Percentiles rank a stretch among this genome's conserved stretches.
phyloP scores from a whole-genome alignment of 2,888 invertebrate species.

The Macrosoma leucophasiata region DNA sequence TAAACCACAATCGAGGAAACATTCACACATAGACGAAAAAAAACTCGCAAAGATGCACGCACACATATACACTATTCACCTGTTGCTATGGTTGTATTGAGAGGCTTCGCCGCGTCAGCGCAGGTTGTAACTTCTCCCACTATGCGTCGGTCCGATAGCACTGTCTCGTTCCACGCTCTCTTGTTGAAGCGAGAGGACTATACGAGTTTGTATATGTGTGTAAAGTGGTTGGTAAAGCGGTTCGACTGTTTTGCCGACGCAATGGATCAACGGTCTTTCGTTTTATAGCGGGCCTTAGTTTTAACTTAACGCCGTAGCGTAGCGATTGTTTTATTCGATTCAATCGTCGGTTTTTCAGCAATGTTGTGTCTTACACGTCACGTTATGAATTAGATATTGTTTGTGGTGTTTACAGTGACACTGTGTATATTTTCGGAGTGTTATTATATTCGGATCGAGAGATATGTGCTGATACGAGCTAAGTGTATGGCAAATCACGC shows the following conservation, averaged over 20 bases:
- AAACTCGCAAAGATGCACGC: constrained; percentile 40
- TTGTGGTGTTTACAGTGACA: constrained; percentile 41
- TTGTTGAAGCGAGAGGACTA: constrained; percentile 37
- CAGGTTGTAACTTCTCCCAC: constrained; percentile 66
- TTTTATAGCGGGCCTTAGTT: constrained; percentile 68
- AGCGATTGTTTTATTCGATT: constrained; percentile 54
- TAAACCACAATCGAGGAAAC: constrained; percentile 55
- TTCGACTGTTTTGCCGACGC: constrained; percentile 57
- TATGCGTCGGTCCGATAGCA: constrained; percentile 38
- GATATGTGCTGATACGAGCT: constrained; percentile 43
- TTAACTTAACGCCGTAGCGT: constrained; percentile 60
- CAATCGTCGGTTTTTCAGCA: constrained; percentile 48
- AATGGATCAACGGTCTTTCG: constrained; percentile 74
- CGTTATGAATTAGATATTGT: constrained; percentile 34
- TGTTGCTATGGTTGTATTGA: constrained; percentile 60
- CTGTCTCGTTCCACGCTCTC: constrained; percentile 35
- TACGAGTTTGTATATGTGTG: constrained; percentile 26
- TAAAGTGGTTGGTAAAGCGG: constrained; percentile 58
- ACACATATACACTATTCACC: constrained; percentile 63
- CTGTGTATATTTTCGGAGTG: constrained; percentile 35
- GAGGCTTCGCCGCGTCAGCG: constrained; percentile 61
- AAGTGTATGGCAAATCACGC: constrained; percentile 65
- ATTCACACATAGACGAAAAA: constrained; percentile 42
- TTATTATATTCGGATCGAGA: constrained; percentile 33
- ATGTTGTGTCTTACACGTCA: constrained; percentile 56